phyloP scores from a whole-genome alignment of 1,140 invertebrate genomes.

The Nasonia vitripennis region DNA sequence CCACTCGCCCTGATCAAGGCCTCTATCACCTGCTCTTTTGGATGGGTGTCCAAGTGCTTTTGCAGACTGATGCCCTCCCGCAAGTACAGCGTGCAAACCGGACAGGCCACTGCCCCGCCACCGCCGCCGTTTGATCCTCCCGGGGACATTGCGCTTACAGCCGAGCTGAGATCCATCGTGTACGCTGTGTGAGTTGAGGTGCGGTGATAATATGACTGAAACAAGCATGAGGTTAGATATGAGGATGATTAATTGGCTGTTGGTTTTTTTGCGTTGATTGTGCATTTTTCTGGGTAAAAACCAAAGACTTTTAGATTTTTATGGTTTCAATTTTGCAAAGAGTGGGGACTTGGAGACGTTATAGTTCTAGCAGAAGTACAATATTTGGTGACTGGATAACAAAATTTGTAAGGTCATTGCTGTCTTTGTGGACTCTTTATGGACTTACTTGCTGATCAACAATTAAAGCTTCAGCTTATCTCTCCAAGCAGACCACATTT shows the following conservation, averaged over 20 bases:
- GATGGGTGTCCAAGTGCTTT: constrained; percentile 87
- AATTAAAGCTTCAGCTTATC: neutral
- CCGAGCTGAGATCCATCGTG: constrained; percentile 59
- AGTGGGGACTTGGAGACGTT: neutral
- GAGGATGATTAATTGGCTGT: neutral
- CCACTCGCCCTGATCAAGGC: constrained; percentile 79
- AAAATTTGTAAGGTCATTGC: neutral
- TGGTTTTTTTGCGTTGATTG: neutral
- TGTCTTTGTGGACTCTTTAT: neutral
- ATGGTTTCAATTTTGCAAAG: neutral
- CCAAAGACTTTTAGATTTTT: no score
- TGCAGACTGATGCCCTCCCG: constrained; percentile 87
- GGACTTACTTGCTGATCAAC: neutral
- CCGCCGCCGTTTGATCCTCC: neutral
- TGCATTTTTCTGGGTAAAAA: neutral
- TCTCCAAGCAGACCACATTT: neutral
- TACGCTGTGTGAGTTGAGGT: neutral
- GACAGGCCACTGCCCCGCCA: constrained; percentile 77
- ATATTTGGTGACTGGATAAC: neutral
- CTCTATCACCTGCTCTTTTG: constrained; percentile 90
- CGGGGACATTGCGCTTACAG: constrained; percentile 41
- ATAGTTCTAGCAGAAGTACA: neutral
- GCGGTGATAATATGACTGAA: constrained; percentile 5
- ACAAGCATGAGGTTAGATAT: neutral
- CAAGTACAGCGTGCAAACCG: constrained; percentile 88